phyloP scores from a whole-genome alignment of 2,888 invertebrate genomes.

The Drosophila mimetica region DNA sequence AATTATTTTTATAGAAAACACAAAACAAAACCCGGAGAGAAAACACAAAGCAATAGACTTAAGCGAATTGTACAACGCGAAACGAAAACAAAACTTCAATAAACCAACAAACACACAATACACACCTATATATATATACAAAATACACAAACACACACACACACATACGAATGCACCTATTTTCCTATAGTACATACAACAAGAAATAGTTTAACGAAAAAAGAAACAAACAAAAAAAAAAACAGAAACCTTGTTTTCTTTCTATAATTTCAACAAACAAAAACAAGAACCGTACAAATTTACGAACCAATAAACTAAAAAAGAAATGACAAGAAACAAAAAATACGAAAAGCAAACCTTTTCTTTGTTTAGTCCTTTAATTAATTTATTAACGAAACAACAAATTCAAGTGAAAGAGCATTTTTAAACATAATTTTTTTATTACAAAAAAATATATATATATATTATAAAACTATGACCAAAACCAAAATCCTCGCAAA shows the following conservation, averaged over 20 bases:
- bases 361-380: conserved; percentile 47
- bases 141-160: conserved; percentile 48
- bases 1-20: conserved; percentile 40
- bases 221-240: conserved; percentile 38
- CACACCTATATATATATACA: conserved; percentile 43
- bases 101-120: conserved; percentile 49
- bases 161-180: conserved; percentile 69
- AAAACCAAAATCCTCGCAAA: conserved; percentile 80
- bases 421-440: conserved; percentile 26
- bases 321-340: conserved; percentile 42
- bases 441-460: conserved; percentile 12
- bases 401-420: conserved; percentile 27
- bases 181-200: conserved; percentile 71
- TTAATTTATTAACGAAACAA: conserved; percentile 36
- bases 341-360: conserved; percentile 35
- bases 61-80: conserved; percentile 39
- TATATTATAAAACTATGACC: conserved; percentile 47
- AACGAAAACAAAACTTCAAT: conserved; percentile 52
- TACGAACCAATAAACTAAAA: conserved; percentile 60
- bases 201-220: conserved; percentile 42
- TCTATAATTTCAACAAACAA: conserved; percentile 31
- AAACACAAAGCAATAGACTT: conserved; percentile 44
- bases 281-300: conserved; percentile 74
- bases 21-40: conserved; percentile 25
- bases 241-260: conserved; percentile 32